These are phyloP conservation scores for Drosophila biarmipes DNA, from an alignment of 1,140 invertebrate species.

Conservation along the genomic window DNA sequence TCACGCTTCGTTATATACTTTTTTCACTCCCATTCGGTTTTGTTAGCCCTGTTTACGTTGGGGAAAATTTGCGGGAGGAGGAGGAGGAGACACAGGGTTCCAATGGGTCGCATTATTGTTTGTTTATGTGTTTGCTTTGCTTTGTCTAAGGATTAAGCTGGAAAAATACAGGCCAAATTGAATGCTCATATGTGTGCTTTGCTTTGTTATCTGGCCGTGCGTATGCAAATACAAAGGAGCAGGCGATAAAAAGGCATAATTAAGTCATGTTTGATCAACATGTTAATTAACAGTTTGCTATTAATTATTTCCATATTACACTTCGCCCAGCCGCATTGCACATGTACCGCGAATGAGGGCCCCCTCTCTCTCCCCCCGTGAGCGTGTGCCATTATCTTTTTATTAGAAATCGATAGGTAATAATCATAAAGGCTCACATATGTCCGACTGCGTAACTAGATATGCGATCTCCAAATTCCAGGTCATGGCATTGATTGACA, in stretches of 20 bases:
- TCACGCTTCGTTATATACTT: conserved; percentile 54
- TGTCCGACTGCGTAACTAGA: conserved; percentile 26
- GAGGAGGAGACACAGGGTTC: neutral
- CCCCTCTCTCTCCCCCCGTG: too few relatives aligned
- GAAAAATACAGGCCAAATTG: conserved; percentile 68
- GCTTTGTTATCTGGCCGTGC: conserved; percentile 34
- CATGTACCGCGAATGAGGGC: neutral
- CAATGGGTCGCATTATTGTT: conserved; percentile 49
- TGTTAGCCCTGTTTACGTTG: conserved; percentile 17
- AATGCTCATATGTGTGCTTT: conserved; percentile 54
- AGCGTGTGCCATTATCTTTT: conserved; percentile 51
- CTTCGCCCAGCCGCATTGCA: neutral
- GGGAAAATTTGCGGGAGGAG: neutral
- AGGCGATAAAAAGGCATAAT: conserved; percentile 76
- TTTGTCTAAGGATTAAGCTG: conserved; percentile 69
- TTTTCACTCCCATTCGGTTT: conserved; percentile 29
- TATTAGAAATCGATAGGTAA: conserved; percentile 60
- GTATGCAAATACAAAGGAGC: conserved; percentile 38
- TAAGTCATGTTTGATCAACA: conserved; percentile 80
- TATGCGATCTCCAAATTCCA: conserved; percentile 29
- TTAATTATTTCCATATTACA: conserved; percentile 80
- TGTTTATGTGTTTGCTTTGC: conserved; percentile 66
- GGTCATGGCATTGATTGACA: conserved; percentile 67
- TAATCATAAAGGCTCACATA: conserved; percentile 43
- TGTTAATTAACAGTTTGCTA: conserved; percentile 80